Evolutionary conservation across 2,113 vertebrate species (phyloP).

Genomic region (Hydropotes inermis): DNA sequence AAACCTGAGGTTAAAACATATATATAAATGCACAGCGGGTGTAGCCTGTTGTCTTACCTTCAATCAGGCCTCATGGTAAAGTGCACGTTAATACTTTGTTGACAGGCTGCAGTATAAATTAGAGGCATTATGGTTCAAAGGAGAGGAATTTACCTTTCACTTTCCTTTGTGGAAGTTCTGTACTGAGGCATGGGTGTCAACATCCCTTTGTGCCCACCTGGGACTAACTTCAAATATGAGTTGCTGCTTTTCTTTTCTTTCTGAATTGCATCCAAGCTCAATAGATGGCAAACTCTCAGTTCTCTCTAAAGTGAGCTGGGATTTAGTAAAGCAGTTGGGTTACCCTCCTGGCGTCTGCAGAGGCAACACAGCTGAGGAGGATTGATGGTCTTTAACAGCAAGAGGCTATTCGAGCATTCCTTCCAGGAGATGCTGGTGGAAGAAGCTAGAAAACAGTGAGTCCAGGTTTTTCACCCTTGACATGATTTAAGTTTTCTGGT

Average conservation of each 20-base stretch:
- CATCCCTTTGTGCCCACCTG: background rate
- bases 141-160: background rate
- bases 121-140: background rate
- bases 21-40: background rate
- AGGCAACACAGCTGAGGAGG: slow-evolving; percentile 8
- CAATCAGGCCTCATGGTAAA: background rate
- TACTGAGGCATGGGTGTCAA: background rate
- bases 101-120: background rate
- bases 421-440: background rate
- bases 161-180: background rate
- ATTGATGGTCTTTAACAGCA: background rate
- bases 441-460: background rate
- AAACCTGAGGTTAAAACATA: background rate
- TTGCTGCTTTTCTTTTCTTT: background rate
- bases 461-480: background rate
- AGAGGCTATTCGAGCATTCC: background rate
- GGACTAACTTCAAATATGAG: background rate
- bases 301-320: background rate
- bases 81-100: background rate
- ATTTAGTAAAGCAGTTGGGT: background rate
- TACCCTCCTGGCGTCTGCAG: background rate
- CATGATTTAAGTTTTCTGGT: background rate
- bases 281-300: background rate
- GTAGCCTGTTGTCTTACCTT: background rate
- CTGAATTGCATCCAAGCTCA: background rate